Conservation (phyloP, 2,113 vertebrate genomes). For the Zapus hudsonius region DNA sequence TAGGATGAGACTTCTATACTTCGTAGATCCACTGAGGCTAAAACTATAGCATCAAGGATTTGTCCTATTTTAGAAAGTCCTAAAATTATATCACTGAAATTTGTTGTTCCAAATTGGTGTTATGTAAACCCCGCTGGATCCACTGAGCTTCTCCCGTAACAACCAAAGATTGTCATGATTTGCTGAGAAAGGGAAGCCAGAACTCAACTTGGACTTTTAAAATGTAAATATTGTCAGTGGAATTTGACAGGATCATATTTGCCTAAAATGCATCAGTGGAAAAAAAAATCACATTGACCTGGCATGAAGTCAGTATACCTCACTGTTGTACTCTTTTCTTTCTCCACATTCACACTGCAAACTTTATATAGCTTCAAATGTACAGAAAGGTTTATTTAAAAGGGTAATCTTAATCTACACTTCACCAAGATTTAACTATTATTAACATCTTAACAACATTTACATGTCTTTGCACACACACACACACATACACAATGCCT, state of each 20-base stretch:
- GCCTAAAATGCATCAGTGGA: background rate
- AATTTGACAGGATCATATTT: background rate
- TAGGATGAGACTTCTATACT: slow-evolving; percentile 5
- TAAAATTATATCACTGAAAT: slow-evolving; percentile 71
- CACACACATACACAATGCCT: background rate
- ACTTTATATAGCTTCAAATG: slow-evolving; percentile 10
- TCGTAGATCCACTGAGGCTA: slow-evolving; percentile 53
- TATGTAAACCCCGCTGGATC: slow-evolving; percentile 17
- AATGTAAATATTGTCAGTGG: slow-evolving; percentile 22
- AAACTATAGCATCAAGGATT: slow-evolving; percentile 64
- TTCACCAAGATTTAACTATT: background rate
- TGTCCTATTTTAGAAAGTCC: slow-evolving; percentile 68
- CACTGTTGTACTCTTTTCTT: background rate
- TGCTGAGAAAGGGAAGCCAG: background rate
- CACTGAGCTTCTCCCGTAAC: slow-evolving; percentile 27
- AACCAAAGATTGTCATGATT: background rate
- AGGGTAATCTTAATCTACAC: background rate
- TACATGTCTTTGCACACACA: background rate
- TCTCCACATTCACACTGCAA: background rate
- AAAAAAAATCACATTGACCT: background rate
- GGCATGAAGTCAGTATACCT: background rate
- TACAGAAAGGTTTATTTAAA: background rate
- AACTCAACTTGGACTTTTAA: background rate
- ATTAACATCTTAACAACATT: background rate
- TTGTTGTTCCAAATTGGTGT: slow-evolving; percentile 51